Evolutionary conservation across 1,140 invertebrate species (phyloP).

Genomic region (Cherax destructor): DNA sequence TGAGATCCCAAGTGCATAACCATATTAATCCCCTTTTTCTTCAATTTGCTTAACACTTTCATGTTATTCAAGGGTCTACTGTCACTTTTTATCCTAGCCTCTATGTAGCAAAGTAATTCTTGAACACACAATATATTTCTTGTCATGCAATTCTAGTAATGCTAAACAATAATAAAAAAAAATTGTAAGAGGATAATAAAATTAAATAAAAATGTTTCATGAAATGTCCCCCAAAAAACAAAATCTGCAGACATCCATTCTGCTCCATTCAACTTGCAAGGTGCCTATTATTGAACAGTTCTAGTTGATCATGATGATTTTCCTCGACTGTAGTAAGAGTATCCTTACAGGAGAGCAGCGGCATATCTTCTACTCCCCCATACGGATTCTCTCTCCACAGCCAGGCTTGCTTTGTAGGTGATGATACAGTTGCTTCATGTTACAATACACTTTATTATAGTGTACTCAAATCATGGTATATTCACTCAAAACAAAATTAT

Average conservation of each 20-base stretch:
- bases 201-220: neutral
- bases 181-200: neutral
- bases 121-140: no score
- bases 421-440: neutral
- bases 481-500: no score
- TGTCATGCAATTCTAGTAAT: no score
- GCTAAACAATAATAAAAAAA: no score
- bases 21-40: no score
- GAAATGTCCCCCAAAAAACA: neutral
- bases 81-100: no score
- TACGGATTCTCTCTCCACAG: conserved; percentile 71
- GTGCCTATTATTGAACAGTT: neutral
- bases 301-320: neutral
- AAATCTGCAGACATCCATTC: neutral
- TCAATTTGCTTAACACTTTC: no score
- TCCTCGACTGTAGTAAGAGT: conserved; percentile 64
- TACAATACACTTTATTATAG: neutral
- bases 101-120: no score
- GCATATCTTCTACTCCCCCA: conserved; percentile 71
- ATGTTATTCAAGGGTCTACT: no score
- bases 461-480: neutral
- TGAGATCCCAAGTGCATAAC: no score
- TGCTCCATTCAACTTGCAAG: neutral
- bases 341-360: conserved; percentile 72
- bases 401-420: conserved; percentile 26